Percentiles rank a stretch among this genome's conserved stretches.
These are phyloP conservation scores for Eupithecia exiguata DNA, from an alignment of 2,888 invertebrate genomes.

Conservation along the genomic window DNA sequence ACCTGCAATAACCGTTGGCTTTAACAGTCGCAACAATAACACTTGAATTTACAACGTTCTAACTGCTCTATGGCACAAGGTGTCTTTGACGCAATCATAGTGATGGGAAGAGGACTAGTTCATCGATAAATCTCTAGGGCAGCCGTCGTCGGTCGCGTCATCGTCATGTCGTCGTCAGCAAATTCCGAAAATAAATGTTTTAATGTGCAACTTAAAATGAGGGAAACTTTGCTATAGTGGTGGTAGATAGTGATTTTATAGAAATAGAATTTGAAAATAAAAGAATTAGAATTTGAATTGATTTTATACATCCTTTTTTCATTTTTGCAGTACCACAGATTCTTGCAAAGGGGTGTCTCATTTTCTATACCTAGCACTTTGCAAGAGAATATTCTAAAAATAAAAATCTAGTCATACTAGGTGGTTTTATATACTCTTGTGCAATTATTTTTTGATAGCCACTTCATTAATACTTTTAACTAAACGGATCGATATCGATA, in stretches of 20 bases:
- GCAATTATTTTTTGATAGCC: too few species aligned
- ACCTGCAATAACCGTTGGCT: conserved; percentile 71
- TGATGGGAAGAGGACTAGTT: conserved; percentile 20
- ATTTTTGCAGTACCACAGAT: background rate
- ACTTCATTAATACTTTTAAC: too few species aligned
- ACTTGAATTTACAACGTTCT: conserved; percentile 69
- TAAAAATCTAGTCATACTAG: too few species aligned
- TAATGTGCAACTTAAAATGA: background rate
- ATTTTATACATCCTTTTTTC: background rate
- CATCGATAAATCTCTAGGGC: conserved; percentile 10
- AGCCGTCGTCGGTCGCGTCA: too few species aligned
- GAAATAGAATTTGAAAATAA: too few species aligned
- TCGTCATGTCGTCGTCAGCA: background rate
- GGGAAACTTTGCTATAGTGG: background rate
- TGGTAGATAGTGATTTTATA: too few species aligned
- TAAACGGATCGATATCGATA: conserved; percentile 16
- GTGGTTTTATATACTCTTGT: too few species aligned
- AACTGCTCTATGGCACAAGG: conserved; percentile 69
- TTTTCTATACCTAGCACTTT: background rate
- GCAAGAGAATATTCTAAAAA: background rate
- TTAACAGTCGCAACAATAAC: conserved; percentile 72
- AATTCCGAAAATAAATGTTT: background rate
- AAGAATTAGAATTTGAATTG: too few species aligned
- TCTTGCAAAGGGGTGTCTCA: background rate
- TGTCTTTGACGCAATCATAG: conserved; percentile 57